Conservation (phyloP, 2,113 vertebrate genomes). For the Tricholaema leucomelas region DNA sequence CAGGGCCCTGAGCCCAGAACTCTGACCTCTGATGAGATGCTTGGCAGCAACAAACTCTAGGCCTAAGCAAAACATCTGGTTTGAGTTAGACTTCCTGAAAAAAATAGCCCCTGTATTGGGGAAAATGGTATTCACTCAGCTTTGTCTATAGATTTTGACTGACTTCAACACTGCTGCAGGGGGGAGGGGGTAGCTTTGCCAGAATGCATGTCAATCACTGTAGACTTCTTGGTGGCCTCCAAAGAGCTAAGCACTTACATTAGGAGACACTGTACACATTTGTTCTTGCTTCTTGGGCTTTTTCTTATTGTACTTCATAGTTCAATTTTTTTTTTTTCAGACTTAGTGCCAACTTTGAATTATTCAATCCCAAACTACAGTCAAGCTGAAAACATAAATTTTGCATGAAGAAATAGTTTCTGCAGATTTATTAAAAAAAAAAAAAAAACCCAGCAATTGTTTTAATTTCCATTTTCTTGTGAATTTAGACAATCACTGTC, state of each 20-base stretch:
- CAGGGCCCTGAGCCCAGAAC: slow-evolving; percentile 85
- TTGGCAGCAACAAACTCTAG: slow-evolving; percentile 85
- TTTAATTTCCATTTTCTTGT: slow-evolving; percentile 15
- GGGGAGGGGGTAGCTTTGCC: not conserved
- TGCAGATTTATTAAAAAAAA: no score
- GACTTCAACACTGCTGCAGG: slow-evolving; percentile 73
- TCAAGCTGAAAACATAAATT: slow-evolving; percentile 1
- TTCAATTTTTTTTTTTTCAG: slow-evolving; percentile 22
- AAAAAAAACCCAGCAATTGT: no score
- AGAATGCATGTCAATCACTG: slow-evolving; percentile 79
- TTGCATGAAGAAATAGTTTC: not conserved
- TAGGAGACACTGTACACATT: slow-evolving; percentile 50
- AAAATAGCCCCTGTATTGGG: slow-evolving; percentile 86
- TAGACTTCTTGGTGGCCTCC: slow-evolving; percentile 76
- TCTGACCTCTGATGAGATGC: slow-evolving; percentile 88
- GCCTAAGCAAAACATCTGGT: slow-evolving; percentile 88
- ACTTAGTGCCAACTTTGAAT: slow-evolving; percentile 43
- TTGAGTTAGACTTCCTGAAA: slow-evolving; percentile 88
- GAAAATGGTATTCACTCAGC: slow-evolving; percentile 87
- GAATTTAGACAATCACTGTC: slow-evolving; percentile 45
- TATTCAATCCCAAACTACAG: slow-evolving; percentile 36
- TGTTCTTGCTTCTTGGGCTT: slow-evolving; percentile 52
- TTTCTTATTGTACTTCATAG: slow-evolving; percentile 41
- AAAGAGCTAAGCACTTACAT: slow-evolving; percentile 56
- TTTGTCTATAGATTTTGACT: slow-evolving; percentile 84